phyloP scores from a whole-genome alignment of 30 jellyfish, hydroid and myxozoan genomes.

The Cassiopea andromeda region DNA sequence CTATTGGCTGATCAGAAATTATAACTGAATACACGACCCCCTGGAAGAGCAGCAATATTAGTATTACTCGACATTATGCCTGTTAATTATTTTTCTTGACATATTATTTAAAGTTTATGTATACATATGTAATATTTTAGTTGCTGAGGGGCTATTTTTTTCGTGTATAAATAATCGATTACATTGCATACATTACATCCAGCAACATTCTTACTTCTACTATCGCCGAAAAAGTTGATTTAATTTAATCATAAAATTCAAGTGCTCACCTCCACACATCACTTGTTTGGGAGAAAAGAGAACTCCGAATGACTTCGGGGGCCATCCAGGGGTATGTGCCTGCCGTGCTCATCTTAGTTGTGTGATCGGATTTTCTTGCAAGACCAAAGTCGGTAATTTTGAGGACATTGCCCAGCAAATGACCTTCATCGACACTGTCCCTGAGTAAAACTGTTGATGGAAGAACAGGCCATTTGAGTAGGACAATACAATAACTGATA shows the following conservation, averaged over 20 bases:
- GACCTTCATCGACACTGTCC: conserved; percentile 89
- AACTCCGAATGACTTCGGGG: conserved; percentile 97
- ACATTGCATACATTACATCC: not conserved
- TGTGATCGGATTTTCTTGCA: conserved; percentile 98
- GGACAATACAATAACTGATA: not conserved
- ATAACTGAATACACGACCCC: no score
- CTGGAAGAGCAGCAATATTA: no score
- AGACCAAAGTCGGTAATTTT: conserved; percentile 99
- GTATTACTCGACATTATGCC: no score
- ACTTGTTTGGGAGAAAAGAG: conserved; percentile 94
- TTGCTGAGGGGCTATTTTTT: no score
- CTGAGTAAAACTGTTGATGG: conserved; percentile 72
- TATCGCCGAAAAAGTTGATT: not conserved
- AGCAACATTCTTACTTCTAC: not conserved
- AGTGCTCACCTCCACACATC: conserved; percentile 96
- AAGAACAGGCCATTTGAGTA: not conserved
- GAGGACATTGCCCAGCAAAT: conserved; percentile 75
- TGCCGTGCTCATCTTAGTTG: conserved; percentile 99
- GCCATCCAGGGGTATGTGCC: conserved; percentile 99
- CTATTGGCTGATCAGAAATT: no score
- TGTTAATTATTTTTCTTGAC: no score
- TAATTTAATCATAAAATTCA: not conserved
- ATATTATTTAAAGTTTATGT: no score
- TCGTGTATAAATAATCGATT: no score
- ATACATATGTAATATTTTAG: no score